Evolutionary conservation across 2,888 invertebrate genomes (phyloP), one percentile per base, ranked within the genome.

Genomic region (Brachynemurus nebulosus): DNA sequence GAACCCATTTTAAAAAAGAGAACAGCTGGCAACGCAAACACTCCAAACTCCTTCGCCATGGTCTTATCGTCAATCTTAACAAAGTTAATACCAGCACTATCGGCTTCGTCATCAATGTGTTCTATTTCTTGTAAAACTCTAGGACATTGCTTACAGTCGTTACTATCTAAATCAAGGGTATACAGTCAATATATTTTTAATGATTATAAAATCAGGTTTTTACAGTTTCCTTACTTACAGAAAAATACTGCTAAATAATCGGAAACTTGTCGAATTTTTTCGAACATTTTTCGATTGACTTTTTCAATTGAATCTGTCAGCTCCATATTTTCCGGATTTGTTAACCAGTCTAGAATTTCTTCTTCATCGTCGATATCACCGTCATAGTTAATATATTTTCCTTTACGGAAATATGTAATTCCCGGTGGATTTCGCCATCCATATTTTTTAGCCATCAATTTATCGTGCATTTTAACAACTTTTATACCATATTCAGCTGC

Each of bases 291-390:
- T 45, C 76, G 72, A 60, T 92, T 92, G 11, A 92, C 90, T 59
- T 84, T 77, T 62, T 92, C 92, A 43, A 92, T 92, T 53, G 86
- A 86, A 64, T 92, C 92, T 4, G 86, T 88, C 47, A 91, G 70
- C 64, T 92, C 91, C 91, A 92, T 91, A 55, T 91, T 92, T 55
- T 86, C 86, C 0, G 91, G 91, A 61, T 90, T 85, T 0, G 91
- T 92, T 11, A 92, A 65, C 91, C 91, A 92, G 59, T 92, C 92
- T 21, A 92, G 69, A 45, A 89, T 74, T 55, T 80, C 80, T 64
- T 89, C 88, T 61, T 90, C 90, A 54, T 90, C 90, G 54, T 90
- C 89, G 48, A 92, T 84, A 55, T 92, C 91, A 11, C 91, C 91
- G 55, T 91, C 91, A 57, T 91, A 92, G 59, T 90, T 90, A 12